phyloP scores from a whole-genome alignment of 2,888 invertebrate genomes.

The Zygothrica quintamaculata region DNA sequence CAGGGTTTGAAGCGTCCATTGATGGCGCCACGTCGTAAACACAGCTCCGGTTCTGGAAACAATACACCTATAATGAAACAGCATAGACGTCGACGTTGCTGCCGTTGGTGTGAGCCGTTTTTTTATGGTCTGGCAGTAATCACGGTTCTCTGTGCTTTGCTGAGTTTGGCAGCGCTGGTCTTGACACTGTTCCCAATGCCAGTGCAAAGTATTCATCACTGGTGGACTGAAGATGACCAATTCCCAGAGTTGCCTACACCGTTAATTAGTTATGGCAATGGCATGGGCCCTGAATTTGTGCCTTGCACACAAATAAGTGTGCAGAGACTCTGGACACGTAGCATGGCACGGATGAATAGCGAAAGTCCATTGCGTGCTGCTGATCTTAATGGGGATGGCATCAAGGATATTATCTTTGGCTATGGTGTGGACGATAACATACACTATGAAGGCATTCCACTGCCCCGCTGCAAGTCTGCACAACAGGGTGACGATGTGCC shows the following conservation, averaged over 20 bases:
- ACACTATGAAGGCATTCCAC: slow-evolving; percentile 86
- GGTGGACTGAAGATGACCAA: slow-evolving; percentile 84
- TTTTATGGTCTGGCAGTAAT: slow-evolving; percentile 88
- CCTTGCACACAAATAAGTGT: slow-evolving; percentile 84
- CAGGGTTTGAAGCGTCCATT: slow-evolving; percentile 89
- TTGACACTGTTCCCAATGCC: slow-evolving; percentile 88
- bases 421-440: slow-evolving; percentile 88
- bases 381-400: slow-evolving; percentile 90
- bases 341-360: slow-evolving; percentile 89
- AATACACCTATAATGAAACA: slow-evolving; percentile 86
- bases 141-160: slow-evolving; percentile 87
- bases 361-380: slow-evolving; percentile 90
- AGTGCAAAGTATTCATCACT: slow-evolving; percentile 86
- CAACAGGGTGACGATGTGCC: slow-evolving; percentile 87
- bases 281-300: slow-evolving; percentile 81
- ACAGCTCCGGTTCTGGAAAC: slow-evolving; percentile 71
- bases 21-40: slow-evolving; percentile 89
- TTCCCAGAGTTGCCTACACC: slow-evolving; percentile 22
- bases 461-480: slow-evolving; percentile 87
- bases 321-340: slow-evolving; percentile 87
- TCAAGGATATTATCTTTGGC: slow-evolving; percentile 90
- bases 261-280: slow-evolving; percentile 63
- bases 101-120: slow-evolving; percentile 87
- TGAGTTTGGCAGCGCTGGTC: slow-evolving; percentile 87
- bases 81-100: slow-evolving; percentile 84